Evolutionary conservation across 2,113 vertebrate genomes (phyloP).

Genomic region (Genyomyrus donnyi): DNA sequence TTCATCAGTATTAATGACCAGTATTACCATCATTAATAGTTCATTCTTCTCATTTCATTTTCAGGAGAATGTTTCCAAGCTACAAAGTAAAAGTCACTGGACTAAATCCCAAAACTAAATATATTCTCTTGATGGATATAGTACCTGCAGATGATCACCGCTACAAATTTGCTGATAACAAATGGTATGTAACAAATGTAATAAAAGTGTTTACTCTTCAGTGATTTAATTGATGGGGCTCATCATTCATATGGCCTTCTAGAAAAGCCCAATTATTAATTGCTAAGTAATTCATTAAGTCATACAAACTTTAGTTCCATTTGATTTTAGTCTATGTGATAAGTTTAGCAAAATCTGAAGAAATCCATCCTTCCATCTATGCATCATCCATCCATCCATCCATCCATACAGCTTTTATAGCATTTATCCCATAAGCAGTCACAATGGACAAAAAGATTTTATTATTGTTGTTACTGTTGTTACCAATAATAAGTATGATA

Average conservation of each 20-base stretch:
- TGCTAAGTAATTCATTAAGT: background rate
- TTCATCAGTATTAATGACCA: background rate
- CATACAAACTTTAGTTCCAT: background rate
- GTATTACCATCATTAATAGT: background rate
- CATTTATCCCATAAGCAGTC: background rate
- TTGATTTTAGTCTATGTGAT: background rate
- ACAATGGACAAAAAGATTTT: background rate
- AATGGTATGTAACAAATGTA: conserved; percentile 72
- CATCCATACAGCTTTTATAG: background rate
- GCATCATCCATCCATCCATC: background rate
- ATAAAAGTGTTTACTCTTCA: background rate
- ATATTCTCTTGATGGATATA: conserved; percentile 96
- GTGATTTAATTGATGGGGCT: background rate
- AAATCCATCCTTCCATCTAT: background rate
- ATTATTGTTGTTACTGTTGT: background rate
- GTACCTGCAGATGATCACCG: conserved; percentile 88
- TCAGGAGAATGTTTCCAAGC: conserved; percentile 93
- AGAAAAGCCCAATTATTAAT: background rate
- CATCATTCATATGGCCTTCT: background rate
- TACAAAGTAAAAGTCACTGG: conserved; percentile 97
- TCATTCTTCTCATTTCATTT: conserved; percentile 8
- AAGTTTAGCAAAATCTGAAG: background rate
- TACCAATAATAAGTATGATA: background rate
- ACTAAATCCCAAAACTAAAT: conserved; percentile 93
- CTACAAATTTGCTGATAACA: conserved; percentile 97